Percentiles rank a stretch among this genome's conserved stretches.
Conservation (phyloP, 2,888 invertebrate genomes). For the Atrina japonica region DNA sequence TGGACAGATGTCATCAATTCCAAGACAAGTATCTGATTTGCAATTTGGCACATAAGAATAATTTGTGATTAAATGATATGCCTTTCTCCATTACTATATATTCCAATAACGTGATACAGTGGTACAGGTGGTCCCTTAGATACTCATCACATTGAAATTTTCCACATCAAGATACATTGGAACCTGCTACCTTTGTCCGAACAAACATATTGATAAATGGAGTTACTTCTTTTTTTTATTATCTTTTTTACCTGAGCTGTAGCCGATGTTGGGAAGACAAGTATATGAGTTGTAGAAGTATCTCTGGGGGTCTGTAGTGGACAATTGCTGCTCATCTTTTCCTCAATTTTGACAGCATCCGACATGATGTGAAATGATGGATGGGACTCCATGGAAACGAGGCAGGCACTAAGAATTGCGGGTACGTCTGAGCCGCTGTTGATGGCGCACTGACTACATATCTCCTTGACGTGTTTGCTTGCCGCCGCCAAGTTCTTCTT, state of each 20-base stretch:
- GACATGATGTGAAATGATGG: conserved; percentile 86
- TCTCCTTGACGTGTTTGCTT: conserved; percentile 92
- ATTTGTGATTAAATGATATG: no score
- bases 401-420: conserved; percentile 97
- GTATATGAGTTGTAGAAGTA: conserved; percentile 97
- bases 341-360: conserved; percentile 78
- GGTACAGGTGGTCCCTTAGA: no score
- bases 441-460: conserved; percentile 93
- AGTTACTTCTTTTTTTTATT: no score
- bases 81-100: no score
- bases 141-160: no score
- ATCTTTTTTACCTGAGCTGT: conserved; percentile 75
- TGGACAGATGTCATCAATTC: no score
- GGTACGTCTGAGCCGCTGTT: conserved; percentile 90
- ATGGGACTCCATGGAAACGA: conserved; percentile 97
- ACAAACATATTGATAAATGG: no score
- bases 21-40: no score
- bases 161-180: no score
- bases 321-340: conserved; percentile 76
- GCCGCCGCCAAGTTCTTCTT: conserved; percentile 93
- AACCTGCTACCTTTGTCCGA: no score
- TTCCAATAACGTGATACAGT: no score
- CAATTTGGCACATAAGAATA: no score
- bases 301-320: conserved; percentile 95
- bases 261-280: conserved; percentile 95